phyloP scores from a whole-genome alignment of 2,113 vertebrate species.

The Lophius piscatorius region DNA sequence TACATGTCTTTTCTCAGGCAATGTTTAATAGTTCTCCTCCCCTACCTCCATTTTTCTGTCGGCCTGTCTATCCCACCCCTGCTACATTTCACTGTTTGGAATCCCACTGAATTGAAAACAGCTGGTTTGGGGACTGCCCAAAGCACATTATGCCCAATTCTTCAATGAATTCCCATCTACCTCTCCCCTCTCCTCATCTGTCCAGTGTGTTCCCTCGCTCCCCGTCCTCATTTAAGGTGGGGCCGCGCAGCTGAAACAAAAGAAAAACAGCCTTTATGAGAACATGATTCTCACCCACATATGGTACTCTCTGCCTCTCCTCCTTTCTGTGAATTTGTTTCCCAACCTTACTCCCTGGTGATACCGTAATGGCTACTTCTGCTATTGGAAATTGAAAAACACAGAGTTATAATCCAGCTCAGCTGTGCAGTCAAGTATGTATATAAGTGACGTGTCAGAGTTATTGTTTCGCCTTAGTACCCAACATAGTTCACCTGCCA shows the following conservation, averaged over 20 bases:
- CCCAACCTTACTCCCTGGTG: slow-evolving; percentile 73
- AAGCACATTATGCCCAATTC: slow-evolving; percentile 75
- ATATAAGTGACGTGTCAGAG: slow-evolving; percentile 49
- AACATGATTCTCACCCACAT: slow-evolving; percentile 78
- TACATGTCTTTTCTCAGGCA: slow-evolving; percentile 52
- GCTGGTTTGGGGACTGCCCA: slow-evolving; percentile 72
- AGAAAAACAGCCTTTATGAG: slow-evolving; percentile 77
- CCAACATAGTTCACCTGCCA: slow-evolving; percentile 54
- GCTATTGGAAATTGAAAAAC: slow-evolving; percentile 91
- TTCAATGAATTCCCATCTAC: slow-evolving; percentile 73
- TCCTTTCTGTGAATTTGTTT: slow-evolving; percentile 69
- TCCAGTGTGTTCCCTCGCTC: slow-evolving; percentile 67
- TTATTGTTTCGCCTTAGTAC: slow-evolving; percentile 50
- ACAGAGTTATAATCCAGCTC: slow-evolving; percentile 88
- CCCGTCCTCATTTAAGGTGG: slow-evolving; percentile 78
- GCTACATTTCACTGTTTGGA: slow-evolving; percentile 63
- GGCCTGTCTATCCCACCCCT: slow-evolving; percentile 52
- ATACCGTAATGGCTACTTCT: slow-evolving; percentile 83
- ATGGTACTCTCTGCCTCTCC: slow-evolving; percentile 69
- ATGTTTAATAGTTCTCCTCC: slow-evolving; percentile 53
- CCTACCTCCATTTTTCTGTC: slow-evolving; percentile 49
- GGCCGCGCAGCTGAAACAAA: slow-evolving; percentile 79
- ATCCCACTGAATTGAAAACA: slow-evolving; percentile 78
- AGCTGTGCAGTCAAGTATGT: slow-evolving; percentile 64
- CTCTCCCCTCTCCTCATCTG: slow-evolving; percentile 65